These are phyloP conservation scores for Mythimna lalbum DNA, from an alignment of 2,888 invertebrate genomes.

Conservation along the genomic window DNA sequence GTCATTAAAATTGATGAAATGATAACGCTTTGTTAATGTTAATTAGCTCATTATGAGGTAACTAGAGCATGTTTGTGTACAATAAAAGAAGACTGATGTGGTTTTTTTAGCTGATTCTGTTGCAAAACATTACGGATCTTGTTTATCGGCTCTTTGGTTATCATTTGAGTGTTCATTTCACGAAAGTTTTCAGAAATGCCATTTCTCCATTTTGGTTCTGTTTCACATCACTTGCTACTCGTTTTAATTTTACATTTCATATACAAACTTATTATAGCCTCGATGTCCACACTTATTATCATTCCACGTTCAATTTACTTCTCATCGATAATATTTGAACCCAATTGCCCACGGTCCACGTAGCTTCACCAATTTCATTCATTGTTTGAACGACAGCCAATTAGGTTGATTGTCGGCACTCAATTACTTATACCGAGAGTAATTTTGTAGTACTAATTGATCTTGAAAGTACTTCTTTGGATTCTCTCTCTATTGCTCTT, in stretches of 20 bases:
- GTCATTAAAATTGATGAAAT: constrained; percentile 57
- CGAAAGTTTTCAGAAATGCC: background rate
- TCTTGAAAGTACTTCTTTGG: constrained; percentile 10
- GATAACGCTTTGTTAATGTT: constrained; percentile 55
- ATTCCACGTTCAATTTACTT: constrained; percentile 44
- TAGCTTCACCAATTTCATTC: constrained; percentile 57
- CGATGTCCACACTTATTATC: background rate
- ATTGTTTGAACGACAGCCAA: constrained; percentile 59
- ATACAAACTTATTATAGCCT: background rate
- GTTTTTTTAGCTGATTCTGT: constrained; percentile 1
- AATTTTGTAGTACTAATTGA: constrained; percentile 27
- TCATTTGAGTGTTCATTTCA: background rate
- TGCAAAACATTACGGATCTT: background rate
- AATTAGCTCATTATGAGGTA: constrained; percentile 36
- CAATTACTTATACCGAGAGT: constrained; percentile 47
- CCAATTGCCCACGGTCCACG: constrained; percentile 57
- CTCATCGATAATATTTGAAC: constrained; percentile 63
- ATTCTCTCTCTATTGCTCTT: background rate
- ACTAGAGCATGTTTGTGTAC: constrained; percentile 20
- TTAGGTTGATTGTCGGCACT: constrained; percentile 49
- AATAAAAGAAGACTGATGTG: background rate
- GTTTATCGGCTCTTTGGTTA: background rate
- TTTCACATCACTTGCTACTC: background rate
- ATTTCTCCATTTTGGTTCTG: background rate
- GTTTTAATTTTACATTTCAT: background rate